Conservation (phyloP, 1,140 invertebrate genomes). For the Trichonephila inaurata region DNA sequence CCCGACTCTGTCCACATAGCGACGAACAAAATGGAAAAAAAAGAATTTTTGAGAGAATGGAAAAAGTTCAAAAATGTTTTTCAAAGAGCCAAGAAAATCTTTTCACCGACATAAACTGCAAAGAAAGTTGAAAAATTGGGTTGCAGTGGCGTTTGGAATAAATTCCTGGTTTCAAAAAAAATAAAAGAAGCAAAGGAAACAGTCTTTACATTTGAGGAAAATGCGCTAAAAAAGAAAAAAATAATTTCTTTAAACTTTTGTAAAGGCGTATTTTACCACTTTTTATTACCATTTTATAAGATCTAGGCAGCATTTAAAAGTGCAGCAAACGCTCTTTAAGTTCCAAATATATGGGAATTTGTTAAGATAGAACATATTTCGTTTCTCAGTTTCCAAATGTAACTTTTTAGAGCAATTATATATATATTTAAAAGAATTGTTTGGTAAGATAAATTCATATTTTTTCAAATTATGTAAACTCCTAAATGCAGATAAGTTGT, state of each 20-base stretch:
- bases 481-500: no score
- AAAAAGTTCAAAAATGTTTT: neutral
- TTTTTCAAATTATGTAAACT: no score
- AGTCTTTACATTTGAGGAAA: neutral
- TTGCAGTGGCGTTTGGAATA: neutral
- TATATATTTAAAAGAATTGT: no score
- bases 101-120: neutral
- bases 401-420: no score
- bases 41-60: neutral
- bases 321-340: neutral
- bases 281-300: neutral
- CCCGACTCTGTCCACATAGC: neutral
- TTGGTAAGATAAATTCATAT: no score
- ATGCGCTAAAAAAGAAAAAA: neutral
- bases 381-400: no score
- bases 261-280: neutral
- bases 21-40: neutral
- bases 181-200: neutral
- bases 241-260: neutral
- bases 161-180: neutral
- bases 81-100: conserved; percentile 11
- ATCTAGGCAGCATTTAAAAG: neutral
- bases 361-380: no score
- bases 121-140: conserved; percentile 16
- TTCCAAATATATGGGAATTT: no score